Evolutionary conservation across 1,140 invertebrate genomes (phyloP), one percentile per base, ranked within the genome.

Genomic region (Nephotettix cincticeps): DNA sequence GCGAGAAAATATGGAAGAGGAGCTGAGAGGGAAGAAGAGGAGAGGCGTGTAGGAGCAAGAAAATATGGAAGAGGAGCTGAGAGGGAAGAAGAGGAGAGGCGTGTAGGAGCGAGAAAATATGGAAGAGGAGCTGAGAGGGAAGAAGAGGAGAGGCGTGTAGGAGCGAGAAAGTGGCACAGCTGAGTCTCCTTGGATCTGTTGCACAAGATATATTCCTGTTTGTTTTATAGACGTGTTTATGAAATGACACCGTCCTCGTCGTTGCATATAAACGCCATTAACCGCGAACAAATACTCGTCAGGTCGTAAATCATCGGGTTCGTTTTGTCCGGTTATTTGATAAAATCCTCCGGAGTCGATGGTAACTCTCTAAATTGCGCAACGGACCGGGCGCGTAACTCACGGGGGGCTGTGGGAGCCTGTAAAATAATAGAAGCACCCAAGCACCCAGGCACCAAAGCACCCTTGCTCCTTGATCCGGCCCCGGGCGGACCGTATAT

Each of bases 211-310:
- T 51, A 51, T 51, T 51, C 47, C 47, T 51, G 47, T 51, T 51
- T 51, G 47, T 51, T 51, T 51, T 51, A 51, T 51, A 51, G 47
- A 51, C 47, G 47, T 51, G 47, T 51, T 51, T 51, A 51, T 51
- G 47, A 51, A 36, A 51, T 51, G 47, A 51, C 47, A 51, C 47
- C 47, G 21, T 51, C 47, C 4, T 51, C 47, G 14, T 51, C 47
- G 47, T 51, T 51, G 47, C 4, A 51, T 51, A 51, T 51, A 51
- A n/a, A 51, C 47, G 21, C 47, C 47, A 51, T 51, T 51, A 51
- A 51, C 47, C 47, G 21, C 47, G n/a, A 51, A 51, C 47, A 51
- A 51, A 51, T 51, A 51, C 47, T 51, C 19, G 47, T 51, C 47
- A 51, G n/a, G 47, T n/a, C 21, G 47, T 51, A 51, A 51, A 51